Evolutionary conservation across 2,113 vertebrate species (phyloP).

Genomic region (Charina bottae): DNA sequence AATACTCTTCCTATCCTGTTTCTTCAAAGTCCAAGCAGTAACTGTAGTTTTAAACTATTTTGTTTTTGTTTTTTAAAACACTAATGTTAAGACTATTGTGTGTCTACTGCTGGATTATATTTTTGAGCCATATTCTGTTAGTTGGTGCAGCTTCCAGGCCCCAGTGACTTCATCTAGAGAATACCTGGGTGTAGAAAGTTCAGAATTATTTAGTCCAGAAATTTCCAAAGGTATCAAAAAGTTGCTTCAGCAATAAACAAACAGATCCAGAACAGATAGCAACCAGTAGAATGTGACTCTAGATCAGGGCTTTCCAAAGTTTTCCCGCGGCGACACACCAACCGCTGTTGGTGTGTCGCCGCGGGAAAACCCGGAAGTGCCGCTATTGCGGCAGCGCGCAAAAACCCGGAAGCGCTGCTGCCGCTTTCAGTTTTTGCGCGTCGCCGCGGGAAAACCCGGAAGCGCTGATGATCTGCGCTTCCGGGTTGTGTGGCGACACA

Average conservation of each 20-base stretch:
- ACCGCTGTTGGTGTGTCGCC: too few relatives aligned
- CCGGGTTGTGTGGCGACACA: too few relatives aligned
- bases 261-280: not conserved
- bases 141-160: not conserved
- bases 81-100: not conserved
- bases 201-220: not conserved
- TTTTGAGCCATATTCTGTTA: not conserved
- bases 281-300: not conserved
- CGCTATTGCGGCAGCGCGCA: too few relatives aligned
- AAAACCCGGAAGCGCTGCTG: too few relatives aligned
- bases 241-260: not conserved
- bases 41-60: not conserved
- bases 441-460: too few relatives aligned
- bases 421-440: too few relatives aligned
- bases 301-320: too few relatives aligned
- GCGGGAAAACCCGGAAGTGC: too few relatives aligned
- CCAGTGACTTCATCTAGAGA: not conserved
- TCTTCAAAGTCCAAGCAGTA: not conserved
- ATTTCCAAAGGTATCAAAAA: not conserved
- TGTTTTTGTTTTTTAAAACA: not conserved
- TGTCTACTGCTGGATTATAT: not conserved
- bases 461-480: too few relatives aligned
- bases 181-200: not conserved
- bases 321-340: too few relatives aligned
- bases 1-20: not conserved